These are phyloP conservation scores for Psittacara wagleri DNA, from an alignment of 2,113 vertebrate genomes.

Conservation along the genomic window DNA sequence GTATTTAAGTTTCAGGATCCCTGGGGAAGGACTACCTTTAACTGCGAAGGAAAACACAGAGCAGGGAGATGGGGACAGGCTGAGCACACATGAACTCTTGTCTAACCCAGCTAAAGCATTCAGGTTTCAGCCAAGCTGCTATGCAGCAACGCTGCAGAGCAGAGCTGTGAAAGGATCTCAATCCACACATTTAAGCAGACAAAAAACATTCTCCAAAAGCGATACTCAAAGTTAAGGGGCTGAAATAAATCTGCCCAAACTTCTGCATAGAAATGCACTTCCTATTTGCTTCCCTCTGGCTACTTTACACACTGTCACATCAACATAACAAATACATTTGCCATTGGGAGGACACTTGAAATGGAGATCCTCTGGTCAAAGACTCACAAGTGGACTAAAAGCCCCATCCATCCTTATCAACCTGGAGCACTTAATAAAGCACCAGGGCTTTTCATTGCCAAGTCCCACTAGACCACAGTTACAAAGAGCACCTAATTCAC, in stretches of 20 bases:
- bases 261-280: neutral
- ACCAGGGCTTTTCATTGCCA: neutral
- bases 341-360: neutral
- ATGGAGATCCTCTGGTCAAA: neutral
- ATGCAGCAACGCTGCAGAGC: neutral
- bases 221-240: neutral
- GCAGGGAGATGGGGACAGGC: neutral
- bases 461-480: neutral
- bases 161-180: neutral
- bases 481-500: neutral
- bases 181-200: neutral
- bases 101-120: neutral
- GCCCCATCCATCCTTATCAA: neutral
- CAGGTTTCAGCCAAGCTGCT: neutral
- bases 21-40: neutral
- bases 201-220: neutral
- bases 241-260: neutral
- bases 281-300: neutral
- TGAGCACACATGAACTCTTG: neutral
- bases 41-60: neutral
- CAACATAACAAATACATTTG: neutral
- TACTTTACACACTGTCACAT: neutral
- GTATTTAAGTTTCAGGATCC: neutral
- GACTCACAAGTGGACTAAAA: neutral
- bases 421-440: neutral